Evolutionary conservation across 2,113 vertebrate genomes (phyloP).

Genomic region (Coptodon bakossiorum): DNA sequence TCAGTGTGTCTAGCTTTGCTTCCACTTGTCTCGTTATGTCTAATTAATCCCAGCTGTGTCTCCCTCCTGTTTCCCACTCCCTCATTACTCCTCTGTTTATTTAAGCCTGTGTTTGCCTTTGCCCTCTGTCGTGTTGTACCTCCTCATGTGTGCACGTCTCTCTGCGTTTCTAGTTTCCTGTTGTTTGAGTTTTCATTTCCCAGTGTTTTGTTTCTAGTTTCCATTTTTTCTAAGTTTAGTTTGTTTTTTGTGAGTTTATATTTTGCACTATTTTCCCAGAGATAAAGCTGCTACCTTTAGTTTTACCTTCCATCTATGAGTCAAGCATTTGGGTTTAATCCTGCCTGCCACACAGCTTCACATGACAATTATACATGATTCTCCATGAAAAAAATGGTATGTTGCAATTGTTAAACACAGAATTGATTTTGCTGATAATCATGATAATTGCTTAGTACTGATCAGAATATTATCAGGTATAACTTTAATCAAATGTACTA

Average conservation of each 20-base stretch:
- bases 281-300: background rate
- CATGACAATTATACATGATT: background rate
- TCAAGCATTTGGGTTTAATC: fast-evolving
- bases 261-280: background rate
- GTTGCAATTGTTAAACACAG: background rate
- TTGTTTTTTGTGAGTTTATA: background rate
- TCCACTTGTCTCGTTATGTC: background rate
- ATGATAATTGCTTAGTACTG: background rate
- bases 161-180: background rate
- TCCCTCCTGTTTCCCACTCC: background rate
- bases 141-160: background rate
- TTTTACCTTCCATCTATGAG: background rate
- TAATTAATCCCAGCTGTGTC: background rate
- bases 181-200: background rate
- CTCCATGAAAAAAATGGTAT: background rate
- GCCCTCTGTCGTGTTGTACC: background rate
- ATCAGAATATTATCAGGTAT: background rate
- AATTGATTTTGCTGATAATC: background rate
- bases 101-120: background rate
- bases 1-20: background rate
- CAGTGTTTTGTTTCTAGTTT: background rate
- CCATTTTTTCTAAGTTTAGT: background rate
- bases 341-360: background rate
- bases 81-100: background rate
- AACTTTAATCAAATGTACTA: background rate